A percentile compares a stretch with the other conserved stretches of the same genome.
Conservation (phyloP, 2,888 invertebrate genomes). For the Drosophila peninsularis region DNA sequence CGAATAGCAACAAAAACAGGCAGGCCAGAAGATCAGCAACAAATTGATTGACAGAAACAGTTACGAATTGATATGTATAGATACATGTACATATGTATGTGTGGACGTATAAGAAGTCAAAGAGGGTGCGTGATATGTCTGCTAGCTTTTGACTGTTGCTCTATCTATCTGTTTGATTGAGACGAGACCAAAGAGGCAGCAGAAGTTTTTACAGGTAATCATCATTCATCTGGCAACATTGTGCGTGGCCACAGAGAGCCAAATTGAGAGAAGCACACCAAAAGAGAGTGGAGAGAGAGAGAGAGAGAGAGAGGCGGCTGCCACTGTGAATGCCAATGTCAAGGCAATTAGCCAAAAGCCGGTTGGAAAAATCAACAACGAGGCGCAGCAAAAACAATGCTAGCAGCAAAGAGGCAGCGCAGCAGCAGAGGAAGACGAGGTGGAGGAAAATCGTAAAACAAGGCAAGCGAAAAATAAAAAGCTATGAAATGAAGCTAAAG, state of each 20-base stretch:
- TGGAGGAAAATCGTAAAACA: slow-evolving; percentile 49
- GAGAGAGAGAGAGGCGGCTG: slow-evolving; percentile 31
- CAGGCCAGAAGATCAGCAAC: slow-evolving; percentile 21
- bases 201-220: slow-evolving; percentile 45
- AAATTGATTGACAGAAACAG: slow-evolving; percentile 41
- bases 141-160: slow-evolving; percentile 41
- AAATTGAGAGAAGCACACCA: slow-evolving; percentile 3
- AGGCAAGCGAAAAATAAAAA: slow-evolving; percentile 48
- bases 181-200: not conserved
- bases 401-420: slow-evolving; percentile 35
- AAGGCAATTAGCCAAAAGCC: slow-evolving; percentile 80
- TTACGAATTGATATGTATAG: slow-evolving; percentile 21
- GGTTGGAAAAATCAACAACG: slow-evolving; percentile 75
- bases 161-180: slow-evolving; percentile 30
- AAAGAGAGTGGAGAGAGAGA: slow-evolving; percentile 4
- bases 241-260: slow-evolving; percentile 28
- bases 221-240: slow-evolving; percentile 48
- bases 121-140: slow-evolving; percentile 51
- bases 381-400: slow-evolving; percentile 48
- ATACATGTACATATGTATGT: not conserved
- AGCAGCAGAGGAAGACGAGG: slow-evolving; percentile 27
- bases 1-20: slow-evolving; percentile 26
- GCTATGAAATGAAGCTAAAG: slow-evolving; percentile 55
- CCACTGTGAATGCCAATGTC: slow-evolving; percentile 74
- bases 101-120: not conserved